phyloP scores from a whole-genome alignment of 2,797 vertebrate genomes.

The Sebastes alutus region DNA sequence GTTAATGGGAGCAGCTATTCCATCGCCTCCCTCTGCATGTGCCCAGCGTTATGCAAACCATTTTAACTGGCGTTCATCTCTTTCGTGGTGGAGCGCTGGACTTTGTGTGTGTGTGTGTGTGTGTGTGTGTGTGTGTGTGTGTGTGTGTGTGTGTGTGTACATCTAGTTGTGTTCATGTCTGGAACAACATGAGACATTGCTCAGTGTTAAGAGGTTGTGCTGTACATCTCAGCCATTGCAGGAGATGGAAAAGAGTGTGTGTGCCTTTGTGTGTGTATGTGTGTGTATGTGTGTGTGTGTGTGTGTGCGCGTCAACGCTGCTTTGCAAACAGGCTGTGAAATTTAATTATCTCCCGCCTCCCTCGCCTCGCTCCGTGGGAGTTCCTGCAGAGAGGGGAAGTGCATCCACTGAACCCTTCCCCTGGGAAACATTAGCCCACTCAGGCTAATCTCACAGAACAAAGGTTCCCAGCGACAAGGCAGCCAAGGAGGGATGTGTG shows the following conservation, averaged over 20 bases:
- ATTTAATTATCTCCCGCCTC: slow-evolving; percentile 88
- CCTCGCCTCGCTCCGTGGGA: slow-evolving; percentile 81
- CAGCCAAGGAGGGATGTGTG: slow-evolving; percentile 75
- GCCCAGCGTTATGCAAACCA: slow-evolving; percentile 72
- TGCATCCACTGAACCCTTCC: slow-evolving; percentile 87
- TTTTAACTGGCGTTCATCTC: slow-evolving; percentile 75
- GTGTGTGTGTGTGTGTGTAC: slow-evolving; percentile 18
- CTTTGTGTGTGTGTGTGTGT: slow-evolving; percentile 31
- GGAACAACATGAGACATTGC: slow-evolving; percentile 41
- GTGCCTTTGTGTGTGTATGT: slow-evolving; percentile 22
- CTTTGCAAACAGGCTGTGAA: slow-evolving; percentile 86
- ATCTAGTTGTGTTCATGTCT: slow-evolving; percentile 41
- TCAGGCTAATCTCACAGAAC: slow-evolving; percentile 87
- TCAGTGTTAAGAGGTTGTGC: slow-evolving; percentile 54
- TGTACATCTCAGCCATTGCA: slow-evolving; percentile 44
- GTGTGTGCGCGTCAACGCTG: slow-evolving; percentile 53
- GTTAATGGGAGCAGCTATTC: slow-evolving; percentile 78
- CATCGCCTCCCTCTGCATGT: slow-evolving; percentile 66
- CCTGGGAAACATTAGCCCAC: slow-evolving; percentile 87
- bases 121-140: slow-evolving; percentile 10
- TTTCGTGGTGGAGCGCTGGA: slow-evolving; percentile 41
- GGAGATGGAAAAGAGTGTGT: slow-evolving; percentile 33
- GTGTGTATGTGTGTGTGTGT: slow-evolving; percentile 22
- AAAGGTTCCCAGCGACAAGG: slow-evolving; percentile 83
- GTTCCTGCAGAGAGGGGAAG: slow-evolving; percentile 85